phyloP scores from a whole-genome alignment of 2,888 invertebrate genomes.

The Ephialtes manifestator region DNA sequence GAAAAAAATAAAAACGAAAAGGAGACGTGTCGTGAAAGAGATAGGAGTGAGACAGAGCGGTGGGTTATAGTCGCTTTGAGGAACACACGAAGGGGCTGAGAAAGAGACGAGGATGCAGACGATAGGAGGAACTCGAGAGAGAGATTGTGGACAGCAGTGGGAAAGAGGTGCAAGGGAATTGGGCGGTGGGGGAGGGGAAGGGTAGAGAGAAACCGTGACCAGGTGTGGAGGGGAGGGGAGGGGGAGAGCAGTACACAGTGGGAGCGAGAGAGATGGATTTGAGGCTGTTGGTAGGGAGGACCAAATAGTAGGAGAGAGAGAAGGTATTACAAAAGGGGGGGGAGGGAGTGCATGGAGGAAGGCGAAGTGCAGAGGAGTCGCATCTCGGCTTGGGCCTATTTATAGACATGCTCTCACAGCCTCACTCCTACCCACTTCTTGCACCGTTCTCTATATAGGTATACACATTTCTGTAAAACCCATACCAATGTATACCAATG shows the following conservation, averaged over 20 bases:
- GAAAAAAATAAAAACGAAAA: constrained; percentile 67
- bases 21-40: constrained; percentile 62
- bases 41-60: constrained; percentile 44
- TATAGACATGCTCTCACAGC: constrained; percentile 85
- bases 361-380: constrained; percentile 82
- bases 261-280: constrained; percentile 3
- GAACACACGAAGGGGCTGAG: constrained; percentile 11
- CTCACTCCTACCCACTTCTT: constrained; percentile 84
- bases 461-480: constrained; percentile 55
- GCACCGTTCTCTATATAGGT: constrained; percentile 79
- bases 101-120: constrained; percentile 23
- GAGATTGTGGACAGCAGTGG: constrained; percentile 38
- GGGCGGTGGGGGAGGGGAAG: constrained; percentile 56
- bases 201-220: constrained; percentile 42
- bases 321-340: neutral
- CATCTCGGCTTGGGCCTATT: constrained; percentile 84
- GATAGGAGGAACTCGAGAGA: constrained; percentile 28
- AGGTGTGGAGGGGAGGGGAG: constrained; percentile 26
- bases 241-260: constrained; percentile 20
- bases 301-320: neutral
- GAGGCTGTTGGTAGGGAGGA: neutral
- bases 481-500: constrained; percentile 65
- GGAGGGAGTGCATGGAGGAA: constrained; percentile 38
- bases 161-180: constrained; percentile 27
- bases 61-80: constrained; percentile 12